phyloP scores from a whole-genome alignment of 2,888 invertebrate genomes.

The Hirtodrosophila trivittata region DNA sequence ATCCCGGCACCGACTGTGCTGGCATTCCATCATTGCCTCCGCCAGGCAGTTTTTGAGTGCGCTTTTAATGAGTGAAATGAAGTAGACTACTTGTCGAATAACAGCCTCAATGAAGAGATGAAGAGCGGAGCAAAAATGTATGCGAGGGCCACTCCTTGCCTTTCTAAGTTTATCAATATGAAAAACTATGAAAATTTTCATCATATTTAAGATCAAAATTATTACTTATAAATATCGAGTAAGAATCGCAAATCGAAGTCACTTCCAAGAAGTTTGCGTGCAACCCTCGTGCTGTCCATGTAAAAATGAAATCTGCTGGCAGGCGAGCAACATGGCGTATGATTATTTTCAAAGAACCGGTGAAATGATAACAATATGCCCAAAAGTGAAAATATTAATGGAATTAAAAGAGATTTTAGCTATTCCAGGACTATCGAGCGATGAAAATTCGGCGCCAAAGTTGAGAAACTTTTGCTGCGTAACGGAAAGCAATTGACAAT shows the following conservation, averaged over 20 bases:
- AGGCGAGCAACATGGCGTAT: conserved; percentile 36
- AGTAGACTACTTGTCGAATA: conserved; percentile 59
- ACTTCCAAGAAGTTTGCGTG: neutral
- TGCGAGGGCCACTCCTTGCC: conserved; percentile 4
- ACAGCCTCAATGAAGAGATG: conserved; percentile 19
- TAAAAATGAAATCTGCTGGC: conserved; percentile 1
- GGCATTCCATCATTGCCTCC: conserved; percentile 54
- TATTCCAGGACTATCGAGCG: too few species aligned
- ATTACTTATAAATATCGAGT: too few species aligned
- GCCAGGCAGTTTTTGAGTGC: conserved; percentile 40
- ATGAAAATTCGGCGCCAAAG: conserved; percentile 4
- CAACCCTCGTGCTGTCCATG: conserved; percentile 1
- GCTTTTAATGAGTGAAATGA: conserved; percentile 67
- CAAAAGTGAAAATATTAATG: too few species aligned
- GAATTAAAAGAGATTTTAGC: too few species aligned
- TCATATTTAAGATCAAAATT: too few species aligned
- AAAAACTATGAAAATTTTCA: too few species aligned
- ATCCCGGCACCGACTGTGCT: conserved; percentile 27
- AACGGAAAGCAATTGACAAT: conserved; percentile 21
- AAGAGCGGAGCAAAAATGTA: neutral
- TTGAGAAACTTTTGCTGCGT: neutral
- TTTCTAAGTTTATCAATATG: too few species aligned
- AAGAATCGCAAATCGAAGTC: too few species aligned
- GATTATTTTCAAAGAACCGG: conserved; percentile 9
- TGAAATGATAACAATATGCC: too few species aligned